Base-by-base conservation (phyloP, 2,113 vertebrate genomes). In the Macrotis lagotis region DNA sequence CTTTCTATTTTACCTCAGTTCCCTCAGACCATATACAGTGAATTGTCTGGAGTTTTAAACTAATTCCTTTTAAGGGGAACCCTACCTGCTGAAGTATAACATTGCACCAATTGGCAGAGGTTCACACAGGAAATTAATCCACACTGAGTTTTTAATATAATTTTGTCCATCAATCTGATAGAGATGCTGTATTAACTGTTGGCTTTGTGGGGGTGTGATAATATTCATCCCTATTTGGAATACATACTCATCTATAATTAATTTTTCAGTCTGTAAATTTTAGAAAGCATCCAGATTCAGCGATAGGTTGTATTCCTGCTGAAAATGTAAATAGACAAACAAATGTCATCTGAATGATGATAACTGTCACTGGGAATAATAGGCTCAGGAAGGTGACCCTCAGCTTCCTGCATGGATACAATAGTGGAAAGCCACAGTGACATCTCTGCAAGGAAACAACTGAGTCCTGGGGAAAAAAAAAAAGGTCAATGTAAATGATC, bases 61-160 rank as follows among this genome's bases (percentile, higher is more conserved):
- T 53, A 93, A 96, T 90, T 95, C 66, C 50, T 96, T 96, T 98
- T 96, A 93, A 94, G 97, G 97, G 97, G 94, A 94, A 94, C 93
- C 97, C 88, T 22, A 96, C 93, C 97, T 95, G 91, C 96, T 96
- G 96, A 95, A 94, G 96, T 95, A 11, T 0, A 94, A 95, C 96
- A 96, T 97, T 96, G 97, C 98, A 97, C 88, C 98, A 98, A 97
- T 98, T 98, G 97, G 97, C 96, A 95, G 97, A 97, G 94, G 95
- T 97, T 98, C 97, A 97, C 96, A 98, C 98, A 98, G 98, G 98
- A 99, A 99, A 99, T 99, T 99, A 99, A 98, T 98, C 97, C 98
- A 97, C 98, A 97, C 96, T 49, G 96, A 98, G 97, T 98, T 98
- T 98, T 99, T 99, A 99, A 99, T 99, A 98, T 98, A 97, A 97